phyloP scores from a whole-genome alignment of 1,140 invertebrate genomes.

The Oedothorax gibbosus region DNA sequence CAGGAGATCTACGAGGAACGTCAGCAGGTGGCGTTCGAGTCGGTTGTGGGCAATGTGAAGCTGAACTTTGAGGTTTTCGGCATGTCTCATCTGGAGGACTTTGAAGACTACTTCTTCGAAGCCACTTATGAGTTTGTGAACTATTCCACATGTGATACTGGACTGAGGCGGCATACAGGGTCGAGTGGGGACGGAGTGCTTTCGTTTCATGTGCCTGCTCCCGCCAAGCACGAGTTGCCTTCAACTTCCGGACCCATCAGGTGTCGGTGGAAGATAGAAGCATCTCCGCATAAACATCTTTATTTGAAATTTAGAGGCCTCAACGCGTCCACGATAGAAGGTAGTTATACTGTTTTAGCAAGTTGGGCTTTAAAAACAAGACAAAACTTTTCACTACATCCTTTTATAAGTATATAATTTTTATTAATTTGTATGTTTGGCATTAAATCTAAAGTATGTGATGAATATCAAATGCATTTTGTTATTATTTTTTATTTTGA shows the following conservation, averaged over 20 bases:
- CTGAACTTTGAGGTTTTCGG: constrained; percentile 78
- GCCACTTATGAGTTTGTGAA: constrained; percentile 84
- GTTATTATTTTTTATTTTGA: too few relatives aligned
- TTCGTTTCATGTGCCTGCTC: constrained; percentile 35
- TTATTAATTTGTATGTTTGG: too few relatives aligned
- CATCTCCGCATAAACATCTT: constrained; percentile 58
- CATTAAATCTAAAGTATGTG: too few relatives aligned
- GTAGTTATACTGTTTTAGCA: not conserved
- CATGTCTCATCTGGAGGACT: constrained; percentile 87
- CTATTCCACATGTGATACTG: constrained; percentile 66
- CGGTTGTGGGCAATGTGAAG: constrained; percentile 75
- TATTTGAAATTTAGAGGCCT: constrained; percentile 62
- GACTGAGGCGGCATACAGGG: constrained; percentile 46
- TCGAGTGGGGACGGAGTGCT: constrained; percentile 54
- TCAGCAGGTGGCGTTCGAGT: constrained; percentile 26
- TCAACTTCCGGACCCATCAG: constrained; percentile 24
- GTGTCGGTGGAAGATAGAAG: constrained; percentile 62
- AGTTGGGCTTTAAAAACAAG: too few relatives aligned
- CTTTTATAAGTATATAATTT: too few relatives aligned
- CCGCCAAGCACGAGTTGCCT: constrained; percentile 6
- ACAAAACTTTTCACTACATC: too few relatives aligned
- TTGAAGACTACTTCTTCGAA: constrained; percentile 84
- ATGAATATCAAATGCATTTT: too few relatives aligned
- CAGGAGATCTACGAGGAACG: not conserved
- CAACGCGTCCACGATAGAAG: constrained; percentile 32